Conservation (phyloP, 2,113 vertebrate species). For the Erythrocercus mccallii region DNA sequence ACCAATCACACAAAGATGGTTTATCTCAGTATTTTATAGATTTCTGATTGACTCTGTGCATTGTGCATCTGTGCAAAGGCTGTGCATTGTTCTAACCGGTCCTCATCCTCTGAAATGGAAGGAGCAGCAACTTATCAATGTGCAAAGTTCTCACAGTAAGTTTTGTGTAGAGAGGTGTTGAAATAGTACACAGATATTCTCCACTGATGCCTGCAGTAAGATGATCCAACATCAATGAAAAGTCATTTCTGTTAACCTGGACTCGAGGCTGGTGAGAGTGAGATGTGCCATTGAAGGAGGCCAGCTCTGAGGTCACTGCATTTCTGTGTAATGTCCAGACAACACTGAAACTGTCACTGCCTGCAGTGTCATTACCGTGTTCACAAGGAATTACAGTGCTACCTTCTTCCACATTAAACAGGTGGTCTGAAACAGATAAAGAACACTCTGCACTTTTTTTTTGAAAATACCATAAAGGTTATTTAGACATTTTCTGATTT, state of each 20-base stretch:
- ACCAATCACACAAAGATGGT: neutral
- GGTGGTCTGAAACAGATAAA: slow-evolving; percentile 32
- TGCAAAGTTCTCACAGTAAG: slow-evolving; percentile 15
- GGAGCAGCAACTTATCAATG: slow-evolving; percentile 25
- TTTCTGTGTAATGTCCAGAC: slow-evolving; percentile 19
- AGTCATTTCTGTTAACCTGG: neutral
- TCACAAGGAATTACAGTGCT: neutral
- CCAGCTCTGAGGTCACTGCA: neutral
- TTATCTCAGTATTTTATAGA: neutral
- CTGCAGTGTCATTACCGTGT: neutral
- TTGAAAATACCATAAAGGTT: neutral
- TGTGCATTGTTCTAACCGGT: neutral
- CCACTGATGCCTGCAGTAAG: neutral
- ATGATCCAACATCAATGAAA: neutral
- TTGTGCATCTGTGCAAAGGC: neutral
- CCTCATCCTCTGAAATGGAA: neutral
- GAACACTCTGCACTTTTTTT: neutral
- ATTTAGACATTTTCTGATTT: neutral
- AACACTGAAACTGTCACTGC: neutral
- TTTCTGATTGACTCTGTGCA: neutral
- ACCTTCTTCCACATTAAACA: neutral
- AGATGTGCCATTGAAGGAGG: slow-evolving; percentile 20
- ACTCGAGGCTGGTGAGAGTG: neutral
- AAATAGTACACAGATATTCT: slow-evolving; percentile 59
- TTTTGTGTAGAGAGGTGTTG: slow-evolving; percentile 12